Evolutionary conservation across 2,888 invertebrate genomes (phyloP), one percentile per base, ranked within the genome.

Genomic region (Allophyes oxyacanthae): DNA sequence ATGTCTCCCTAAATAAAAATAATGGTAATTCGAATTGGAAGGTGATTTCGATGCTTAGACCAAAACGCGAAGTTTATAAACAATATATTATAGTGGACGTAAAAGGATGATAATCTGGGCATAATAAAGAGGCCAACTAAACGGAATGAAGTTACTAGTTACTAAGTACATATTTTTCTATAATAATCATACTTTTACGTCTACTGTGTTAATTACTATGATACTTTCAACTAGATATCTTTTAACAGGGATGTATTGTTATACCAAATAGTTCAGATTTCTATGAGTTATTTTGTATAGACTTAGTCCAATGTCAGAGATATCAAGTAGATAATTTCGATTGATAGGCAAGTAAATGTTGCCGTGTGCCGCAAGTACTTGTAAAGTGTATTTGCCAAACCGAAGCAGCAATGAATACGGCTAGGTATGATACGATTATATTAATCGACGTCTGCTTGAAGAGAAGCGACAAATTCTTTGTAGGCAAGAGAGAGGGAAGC

Each of bases 151-250:
- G 20, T 33, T 13, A 13, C 11, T 36, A 36, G n/a, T 20, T 20
- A 4, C 4, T 20, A 55, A 43, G 13, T 8, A 44, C 15, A 7
- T 41, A 30, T 36, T 37, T n/a, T 38, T 50, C 34, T 43, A 11
- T 36, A 40, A 28, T 36, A 38, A 36, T 11, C 6, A 45, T 41
- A n/a, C 25, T 52, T 57, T 42, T 48, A 38, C 38, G 30, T 36
- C 51, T 52, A 59, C 64, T 69, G 48, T 28, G 4, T 6, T 28
- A 50, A 48, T 46, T 33, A 40, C 3, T 38, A 57, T 64, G 48
- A 46, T 32, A 52, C 74, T 76, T 65, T 73, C 64, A 50, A 64
- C 72, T 75, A 61, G 60, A 58, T 76, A 70, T 76, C 74, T 61
- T 66, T 13, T 43, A 61, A 57, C 61, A 59, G 65, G 74, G 51